Base-by-base conservation (phyloP, 2,888 invertebrate genomes). In the Cacoxenus indagator region DNA sequence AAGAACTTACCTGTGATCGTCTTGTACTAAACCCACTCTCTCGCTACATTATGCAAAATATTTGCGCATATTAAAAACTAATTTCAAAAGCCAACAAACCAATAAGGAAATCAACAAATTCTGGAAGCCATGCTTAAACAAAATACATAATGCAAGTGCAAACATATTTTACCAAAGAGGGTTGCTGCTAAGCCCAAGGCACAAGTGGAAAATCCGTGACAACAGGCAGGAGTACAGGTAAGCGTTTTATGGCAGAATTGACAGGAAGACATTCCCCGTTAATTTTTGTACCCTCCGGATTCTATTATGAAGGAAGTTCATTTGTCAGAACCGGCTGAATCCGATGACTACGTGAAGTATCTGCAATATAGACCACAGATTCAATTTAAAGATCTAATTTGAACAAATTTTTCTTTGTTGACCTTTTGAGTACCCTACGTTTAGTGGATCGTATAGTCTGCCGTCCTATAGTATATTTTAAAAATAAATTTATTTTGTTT, bases 1-100 rank as follows among this genome's bases (percentile, higher is more conserved):
- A 37, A 37, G 14, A 37, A 37, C 24, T 64, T 67, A 31, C 31
- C 48, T 24, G 6, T 19, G 19, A 3, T 17, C 14, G 46, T 37
- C 2, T 11, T 46, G 43, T 68, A 67, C 76, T 71, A 69, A 75
- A 70, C 74, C 67, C 71, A 14, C 37, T 14, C 2, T 11, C 37
- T 4, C 43, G 24, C 29, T 31, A 62, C 70, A 74, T 77, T 80
- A 80, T 82, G 80, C 82, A 80, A 80, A 82, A 79, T 86, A 85
- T 86, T 86, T 86, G 83, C 86, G 85, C 84, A 84, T 86, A 86
- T 86, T 86, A 84, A 85, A 86, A 86, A 85, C 84, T 86, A 86
- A 86, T 86, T 86, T 86, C 83, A 82, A 85, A 86, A 86, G 85
- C 86, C 85, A 86, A 86, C 86, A 86, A 85, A 78, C 84, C 85